These are phyloP conservation scores for Papilio protenor DNA, from an alignment of 2,888 invertebrate species.

Conservation along the genomic window DNA sequence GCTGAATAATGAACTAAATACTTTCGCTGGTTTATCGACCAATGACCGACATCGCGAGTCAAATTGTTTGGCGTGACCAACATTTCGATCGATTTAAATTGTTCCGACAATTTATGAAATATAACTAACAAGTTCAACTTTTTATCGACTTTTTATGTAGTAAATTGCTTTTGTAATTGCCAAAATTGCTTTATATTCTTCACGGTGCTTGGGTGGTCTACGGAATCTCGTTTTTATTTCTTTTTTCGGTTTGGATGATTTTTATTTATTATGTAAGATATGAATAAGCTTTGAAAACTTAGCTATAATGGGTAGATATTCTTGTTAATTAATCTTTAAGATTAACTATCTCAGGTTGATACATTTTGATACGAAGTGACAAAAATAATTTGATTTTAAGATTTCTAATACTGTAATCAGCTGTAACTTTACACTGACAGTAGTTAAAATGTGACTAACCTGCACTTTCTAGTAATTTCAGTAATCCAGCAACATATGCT, in stretches of 20 bases:
- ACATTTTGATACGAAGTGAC: no score
- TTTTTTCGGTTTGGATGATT: background rate
- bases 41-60: slow-evolving; percentile 25
- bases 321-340: no score
- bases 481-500: slow-evolving; percentile 89
- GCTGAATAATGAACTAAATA: slow-evolving; percentile 20
- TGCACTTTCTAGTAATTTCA: slow-evolving; percentile 91
- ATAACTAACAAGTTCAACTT: background rate
- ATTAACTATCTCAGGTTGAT: no score
- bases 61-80: slow-evolving; percentile 39
- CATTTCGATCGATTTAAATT: slow-evolving; percentile 30
- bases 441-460: slow-evolving; percentile 74
- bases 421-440: background rate
- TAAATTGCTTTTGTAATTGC: background rate
- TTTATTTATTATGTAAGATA: no score
- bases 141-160: background rate
- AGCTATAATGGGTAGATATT: no score
- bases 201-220: background rate
- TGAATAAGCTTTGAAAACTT: no score
- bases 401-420: no score
- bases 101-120: background rate
- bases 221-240: background rate
- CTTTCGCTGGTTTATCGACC: slow-evolving; percentile 33
- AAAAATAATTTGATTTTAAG: no score
- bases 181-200: background rate